Evolutionary conservation across 92 coral and sea anemone species (phyloP), one percentile per base, ranked within the genome.

Genomic region (Palythoa grandis): DNA sequence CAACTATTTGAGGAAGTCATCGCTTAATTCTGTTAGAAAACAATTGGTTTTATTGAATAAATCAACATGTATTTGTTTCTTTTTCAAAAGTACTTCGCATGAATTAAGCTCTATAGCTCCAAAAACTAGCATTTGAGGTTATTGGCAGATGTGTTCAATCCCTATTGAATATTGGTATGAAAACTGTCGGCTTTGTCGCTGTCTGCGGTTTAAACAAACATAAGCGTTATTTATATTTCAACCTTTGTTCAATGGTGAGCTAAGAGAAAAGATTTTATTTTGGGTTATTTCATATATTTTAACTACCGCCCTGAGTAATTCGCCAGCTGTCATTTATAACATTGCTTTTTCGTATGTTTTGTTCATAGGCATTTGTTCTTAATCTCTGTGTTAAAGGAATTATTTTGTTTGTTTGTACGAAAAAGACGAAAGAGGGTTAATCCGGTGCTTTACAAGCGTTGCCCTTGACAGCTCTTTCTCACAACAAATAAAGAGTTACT

Each of bases 241-340:
- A 13, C 19, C 15, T 76, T 65, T 29, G 66, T 80, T 80, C 43
- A 22, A 61, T 29, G 52, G 74, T 66, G 40, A 66, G 39, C 47
- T 19, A 65, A 52, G 48, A 11, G 37, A 47, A 24, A 53, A 48
- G 60, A 22, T 80, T 70, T 80, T 40, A 67, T 80, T 69, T 69
- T 43, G 14, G 43, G 40, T 29, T 69, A 14, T 69, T 66, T 66
- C 20, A 40, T 10, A 40, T 52, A 57, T 80, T 80, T 63, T 48
- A 80, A 65, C 72, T 19, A 13, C 47, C 84, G 57, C 20, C 73
- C 58, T 11, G 14, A 65, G 11, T 61, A 60, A 40, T 63, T 67
- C n/a, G 73, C 72, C 74, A 80, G 74, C 85, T 80, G 74, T 47
- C 54, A 66, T 3, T 67, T 66, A 20, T 14, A 67, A 19, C 23